phyloP scores from a whole-genome alignment of 2,797 vertebrate species.

The Nannoperca australis region DNA sequence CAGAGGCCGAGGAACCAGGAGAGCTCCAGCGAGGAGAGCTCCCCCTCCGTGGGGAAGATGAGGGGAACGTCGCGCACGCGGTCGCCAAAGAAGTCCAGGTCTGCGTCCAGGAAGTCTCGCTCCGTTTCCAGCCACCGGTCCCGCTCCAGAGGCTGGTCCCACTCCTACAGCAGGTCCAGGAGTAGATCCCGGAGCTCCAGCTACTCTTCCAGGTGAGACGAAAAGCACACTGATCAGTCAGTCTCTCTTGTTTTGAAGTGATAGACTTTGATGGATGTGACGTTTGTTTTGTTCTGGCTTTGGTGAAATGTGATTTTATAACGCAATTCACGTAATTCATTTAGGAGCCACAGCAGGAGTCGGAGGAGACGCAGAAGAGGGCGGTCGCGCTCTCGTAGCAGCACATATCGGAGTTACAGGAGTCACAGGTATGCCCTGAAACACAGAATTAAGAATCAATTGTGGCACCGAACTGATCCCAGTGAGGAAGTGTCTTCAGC shows the following conservation, averaged over 20 bases:
- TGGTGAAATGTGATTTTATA: slow-evolving; percentile 10
- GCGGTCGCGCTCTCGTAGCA: slow-evolving; percentile 89
- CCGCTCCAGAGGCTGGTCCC: slow-evolving; percentile 82
- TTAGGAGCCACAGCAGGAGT: slow-evolving; percentile 93
- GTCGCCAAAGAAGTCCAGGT: slow-evolving; percentile 89
- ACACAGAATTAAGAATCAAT: not conserved
- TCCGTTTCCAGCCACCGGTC: slow-evolving; percentile 90
- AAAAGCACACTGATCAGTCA: not conserved
- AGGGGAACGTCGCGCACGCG: slow-evolving; percentile 84
- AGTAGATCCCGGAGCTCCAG: slow-evolving; percentile 92
- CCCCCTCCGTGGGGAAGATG: slow-evolving; percentile 83
- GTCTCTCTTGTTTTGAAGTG: slow-evolving; percentile 21
- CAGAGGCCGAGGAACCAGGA: slow-evolving; percentile 95
- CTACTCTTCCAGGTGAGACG: slow-evolving; percentile 90
- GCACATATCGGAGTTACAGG: slow-evolving; percentile 91
- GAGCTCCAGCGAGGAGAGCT: slow-evolving; percentile 94
- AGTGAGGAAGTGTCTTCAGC: not conserved
- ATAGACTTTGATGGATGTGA: slow-evolving; percentile 28
- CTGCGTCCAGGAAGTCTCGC: slow-evolving; percentile 89
- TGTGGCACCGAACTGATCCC: not conserved
- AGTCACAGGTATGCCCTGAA: slow-evolving; percentile 82
- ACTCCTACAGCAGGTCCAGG: slow-evolving; percentile 91
- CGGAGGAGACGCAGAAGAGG: slow-evolving; percentile 88
- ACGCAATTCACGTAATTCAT: slow-evolving; percentile 18
- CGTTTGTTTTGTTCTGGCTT: slow-evolving; percentile 18